Percentiles rank a stretch among this genome's conserved stretches.
These are phyloP conservation scores for Xylocopa sonorina DNA, from an alignment of 1,140 invertebrate species.

Conservation along the genomic window DNA sequence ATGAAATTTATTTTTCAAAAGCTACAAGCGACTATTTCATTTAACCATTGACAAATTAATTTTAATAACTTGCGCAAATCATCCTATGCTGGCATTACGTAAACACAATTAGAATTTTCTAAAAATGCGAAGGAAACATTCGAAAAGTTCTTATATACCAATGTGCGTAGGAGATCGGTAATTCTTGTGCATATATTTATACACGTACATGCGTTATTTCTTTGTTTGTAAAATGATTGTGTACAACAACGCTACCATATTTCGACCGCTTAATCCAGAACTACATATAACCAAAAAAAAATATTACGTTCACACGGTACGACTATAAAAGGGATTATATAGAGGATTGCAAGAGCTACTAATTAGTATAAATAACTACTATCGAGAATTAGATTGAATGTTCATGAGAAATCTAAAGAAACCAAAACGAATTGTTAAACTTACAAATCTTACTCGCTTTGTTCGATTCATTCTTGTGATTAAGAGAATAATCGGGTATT, in stretches of 20 bases:
- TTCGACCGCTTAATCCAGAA: conserved; percentile 18
- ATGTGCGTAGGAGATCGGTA: conserved; percentile 29
- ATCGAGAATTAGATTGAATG: conserved; percentile 76
- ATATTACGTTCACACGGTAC: conserved; percentile 62
- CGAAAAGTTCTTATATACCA: conserved; percentile 36
- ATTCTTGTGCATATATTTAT: conserved; percentile 38
- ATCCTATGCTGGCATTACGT: neutral
- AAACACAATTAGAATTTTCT: conserved; percentile 1
- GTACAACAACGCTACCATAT: conserved; percentile 24
- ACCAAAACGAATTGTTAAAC: conserved; percentile 81
- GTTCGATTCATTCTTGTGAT: too few relatives aligned
- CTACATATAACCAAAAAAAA: conserved; percentile 51
- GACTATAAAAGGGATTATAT: conserved; percentile 69
- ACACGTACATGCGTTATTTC: conserved; percentile 28
- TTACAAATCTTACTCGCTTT: conserved; percentile 75
- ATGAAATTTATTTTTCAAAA: too few relatives aligned
- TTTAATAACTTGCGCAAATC: conserved; percentile 24
- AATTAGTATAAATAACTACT: conserved; percentile 65
- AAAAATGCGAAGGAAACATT: conserved; percentile 17
- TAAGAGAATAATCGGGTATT: too few relatives aligned
- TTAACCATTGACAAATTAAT: too few relatives aligned
- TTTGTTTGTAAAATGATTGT: conserved; percentile 41
- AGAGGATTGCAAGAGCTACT: conserved; percentile 65
- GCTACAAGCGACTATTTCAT: too few relatives aligned
- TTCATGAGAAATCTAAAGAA: conserved; percentile 75